These are phyloP conservation scores for Drosophila truncata DNA, from an alignment of 1,140 invertebrate genomes.

Conservation along the genomic window DNA sequence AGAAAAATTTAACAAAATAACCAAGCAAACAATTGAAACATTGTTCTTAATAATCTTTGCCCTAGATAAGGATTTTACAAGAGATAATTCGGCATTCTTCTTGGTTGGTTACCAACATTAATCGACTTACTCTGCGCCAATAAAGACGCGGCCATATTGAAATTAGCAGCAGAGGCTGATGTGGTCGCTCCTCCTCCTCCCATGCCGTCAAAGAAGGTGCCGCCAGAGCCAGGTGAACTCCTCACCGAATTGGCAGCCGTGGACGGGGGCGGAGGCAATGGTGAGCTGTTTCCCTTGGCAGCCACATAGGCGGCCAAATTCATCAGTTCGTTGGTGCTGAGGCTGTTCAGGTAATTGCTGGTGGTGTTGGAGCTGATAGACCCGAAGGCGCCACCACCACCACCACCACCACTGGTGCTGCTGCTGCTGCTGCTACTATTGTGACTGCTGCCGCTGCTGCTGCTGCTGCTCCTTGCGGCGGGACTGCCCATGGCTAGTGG, in stretches of 20 bases:
- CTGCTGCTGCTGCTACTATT: constrained; percentile 30
- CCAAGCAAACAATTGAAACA: background rate
- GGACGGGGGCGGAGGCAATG: constrained; percentile 39
- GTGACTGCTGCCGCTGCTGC: constrained; percentile 19
- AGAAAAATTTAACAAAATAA: background rate
- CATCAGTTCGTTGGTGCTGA: constrained; percentile 79
- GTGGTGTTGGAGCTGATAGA: constrained; percentile 44
- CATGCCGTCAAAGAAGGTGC: constrained; percentile 24
- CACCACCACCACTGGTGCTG: constrained; percentile 18
- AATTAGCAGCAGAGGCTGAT: constrained; percentile 70
- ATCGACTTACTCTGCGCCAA: constrained; percentile 91
- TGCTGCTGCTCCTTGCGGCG: constrained; percentile 46
- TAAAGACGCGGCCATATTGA: constrained; percentile 88
- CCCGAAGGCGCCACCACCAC: constrained; percentile 12
- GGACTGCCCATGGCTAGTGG: constrained; percentile 42
- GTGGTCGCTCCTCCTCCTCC: constrained; percentile 23
- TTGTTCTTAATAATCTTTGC: background rate
- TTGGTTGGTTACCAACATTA: constrained; percentile 85
- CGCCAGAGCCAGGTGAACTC: constrained; percentile 6
- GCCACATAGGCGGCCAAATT: constrained; percentile 77
- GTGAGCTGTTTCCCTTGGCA: constrained; percentile 60
- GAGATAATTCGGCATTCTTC: constrained; percentile 30
- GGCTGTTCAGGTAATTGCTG: constrained; percentile 71
- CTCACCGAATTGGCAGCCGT: constrained; percentile 40
- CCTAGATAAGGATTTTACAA: background rate